phyloP scores from a whole-genome alignment of 1,140 invertebrate species.

The Coenobita brevimanus region DNA sequence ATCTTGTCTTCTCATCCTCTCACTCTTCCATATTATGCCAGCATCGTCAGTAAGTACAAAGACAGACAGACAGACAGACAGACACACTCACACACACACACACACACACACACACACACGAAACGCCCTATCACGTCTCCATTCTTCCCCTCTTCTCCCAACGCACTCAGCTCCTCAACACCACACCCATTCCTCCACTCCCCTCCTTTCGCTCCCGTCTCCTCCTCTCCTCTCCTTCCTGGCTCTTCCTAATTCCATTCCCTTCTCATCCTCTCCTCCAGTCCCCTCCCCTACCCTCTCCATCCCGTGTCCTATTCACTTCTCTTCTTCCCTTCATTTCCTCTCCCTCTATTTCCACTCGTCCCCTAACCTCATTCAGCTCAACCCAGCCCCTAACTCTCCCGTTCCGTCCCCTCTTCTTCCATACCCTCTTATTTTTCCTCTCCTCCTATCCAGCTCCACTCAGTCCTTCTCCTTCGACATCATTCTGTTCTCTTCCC shows the following conservation, averaged over 20 bases:
- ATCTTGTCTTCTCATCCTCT: background rate
- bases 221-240: background rate
- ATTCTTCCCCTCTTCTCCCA: background rate
- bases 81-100: background rate
- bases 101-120: background rate
- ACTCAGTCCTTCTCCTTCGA: background rate
- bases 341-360: background rate
- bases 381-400: background rate
- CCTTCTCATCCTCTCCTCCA: background rate
- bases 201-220: background rate
- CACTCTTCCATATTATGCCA: background rate
- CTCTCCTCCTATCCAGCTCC: no score
- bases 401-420: background rate
- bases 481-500: background rate
- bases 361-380: background rate
- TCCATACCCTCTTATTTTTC: background rate
- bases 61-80: no score
- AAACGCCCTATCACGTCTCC: background rate
- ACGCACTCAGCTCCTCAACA: background rate
- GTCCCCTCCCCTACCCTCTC: background rate
- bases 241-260: background rate
- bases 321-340: background rate
- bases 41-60: background rate
- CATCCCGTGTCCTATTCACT: background rate
- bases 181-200: background rate